Conservation (phyloP, 2,888 invertebrate species). For the Dugesia japonica region DNA sequence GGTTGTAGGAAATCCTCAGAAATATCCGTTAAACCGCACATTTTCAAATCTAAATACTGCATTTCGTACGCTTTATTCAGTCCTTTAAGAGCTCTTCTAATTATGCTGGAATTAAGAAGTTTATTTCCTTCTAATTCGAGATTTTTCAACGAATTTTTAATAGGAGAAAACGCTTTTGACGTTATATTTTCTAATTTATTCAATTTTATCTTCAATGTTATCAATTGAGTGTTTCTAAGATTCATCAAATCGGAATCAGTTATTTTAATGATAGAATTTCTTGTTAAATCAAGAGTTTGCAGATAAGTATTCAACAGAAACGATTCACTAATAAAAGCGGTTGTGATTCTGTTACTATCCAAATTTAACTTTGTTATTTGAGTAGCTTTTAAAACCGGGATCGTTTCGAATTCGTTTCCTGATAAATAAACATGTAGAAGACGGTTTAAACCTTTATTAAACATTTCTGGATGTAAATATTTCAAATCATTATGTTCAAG, state of each 20-base stretch:
- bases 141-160: background rate
- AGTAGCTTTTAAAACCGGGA: background rate
- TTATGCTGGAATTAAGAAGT: background rate
- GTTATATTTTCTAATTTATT: background rate
- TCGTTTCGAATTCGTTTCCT: background rate
- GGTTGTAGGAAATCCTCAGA: background rate
- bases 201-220: background rate
- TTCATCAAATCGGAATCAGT: background rate
- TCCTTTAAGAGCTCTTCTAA: background rate
- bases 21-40: background rate
- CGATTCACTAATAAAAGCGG: background rate
- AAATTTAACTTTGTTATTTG: background rate
- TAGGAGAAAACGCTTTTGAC: background rate
- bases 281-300: background rate
- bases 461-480: background rate
- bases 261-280: background rate
- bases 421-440: background rate
- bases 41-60: background rate
- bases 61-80: background rate
- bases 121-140: background rate
- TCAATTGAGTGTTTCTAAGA: background rate
- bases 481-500: background rate
- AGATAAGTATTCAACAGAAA: background rate
- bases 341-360: background rate
- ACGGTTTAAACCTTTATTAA: background rate